Evolutionary conservation across 64 coral and sea anemone genomes (phyloP).

Genomic region (Stylophora pistillata): DNA sequence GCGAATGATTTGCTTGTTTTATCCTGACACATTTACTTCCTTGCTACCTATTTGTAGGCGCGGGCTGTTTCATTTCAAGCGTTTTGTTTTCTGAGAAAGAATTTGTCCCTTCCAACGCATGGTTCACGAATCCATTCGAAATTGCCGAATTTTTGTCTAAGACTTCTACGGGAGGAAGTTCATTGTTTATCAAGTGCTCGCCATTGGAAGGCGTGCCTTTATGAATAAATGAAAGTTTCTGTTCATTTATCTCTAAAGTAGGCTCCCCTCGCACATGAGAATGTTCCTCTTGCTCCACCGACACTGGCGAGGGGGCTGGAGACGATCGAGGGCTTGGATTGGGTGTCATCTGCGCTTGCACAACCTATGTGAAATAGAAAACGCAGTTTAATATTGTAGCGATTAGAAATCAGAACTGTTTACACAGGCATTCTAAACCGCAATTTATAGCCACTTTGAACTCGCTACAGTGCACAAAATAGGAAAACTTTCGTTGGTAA

Average conservation of each 20-base stretch:
- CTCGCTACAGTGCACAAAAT: too few relatives aligned
- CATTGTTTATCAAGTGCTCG: background rate
- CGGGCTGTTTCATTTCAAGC: background rate
- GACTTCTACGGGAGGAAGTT: background rate
- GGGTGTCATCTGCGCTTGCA: slow-evolving; percentile 56
- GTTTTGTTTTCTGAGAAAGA: background rate
- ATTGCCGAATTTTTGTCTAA: background rate
- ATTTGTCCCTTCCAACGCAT: background rate
- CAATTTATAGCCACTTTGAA: too few relatives aligned
- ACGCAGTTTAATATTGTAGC: too few relatives aligned
- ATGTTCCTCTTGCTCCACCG: slow-evolving; percentile 15
- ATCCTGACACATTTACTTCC: too few relatives aligned
- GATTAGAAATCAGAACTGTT: too few relatives aligned
- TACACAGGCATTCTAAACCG: too few relatives aligned
- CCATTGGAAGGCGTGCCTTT: background rate
- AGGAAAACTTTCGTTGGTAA: too few relatives aligned
- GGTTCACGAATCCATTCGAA: slow-evolving; percentile 6
- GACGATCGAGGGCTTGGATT: slow-evolving; percentile 51
- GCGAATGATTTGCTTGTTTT: background rate
- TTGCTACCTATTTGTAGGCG: slow-evolving; percentile 31
- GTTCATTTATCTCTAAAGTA: background rate
- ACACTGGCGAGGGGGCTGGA: slow-evolving; percentile 7
- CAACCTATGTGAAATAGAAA: slow-evolving; percentile 12
- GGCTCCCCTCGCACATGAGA: slow-evolving; percentile 5
- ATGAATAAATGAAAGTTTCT: background rate